A percentile compares a stretch with the other conserved stretches of the same genome.
These are phyloP conservation scores for Tachystola acroxantha DNA, from an alignment of 2,888 invertebrate genomes.

Conservation along the genomic window DNA sequence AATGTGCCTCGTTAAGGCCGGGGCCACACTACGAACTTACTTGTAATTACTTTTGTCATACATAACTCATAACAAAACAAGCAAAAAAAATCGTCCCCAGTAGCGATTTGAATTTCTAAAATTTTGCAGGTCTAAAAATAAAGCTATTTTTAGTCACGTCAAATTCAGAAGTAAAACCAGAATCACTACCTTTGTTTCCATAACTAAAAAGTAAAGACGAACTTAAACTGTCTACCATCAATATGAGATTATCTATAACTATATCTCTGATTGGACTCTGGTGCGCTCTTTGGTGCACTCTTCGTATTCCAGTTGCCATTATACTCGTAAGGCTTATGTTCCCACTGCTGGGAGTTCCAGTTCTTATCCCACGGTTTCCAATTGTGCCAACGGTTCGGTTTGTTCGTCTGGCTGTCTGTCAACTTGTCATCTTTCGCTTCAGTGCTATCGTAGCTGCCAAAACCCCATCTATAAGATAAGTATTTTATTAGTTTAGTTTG, in stretches of 20 bases:
- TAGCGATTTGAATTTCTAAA: no score
- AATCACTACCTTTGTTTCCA: no score
- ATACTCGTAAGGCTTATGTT: slow-evolving; percentile 14
- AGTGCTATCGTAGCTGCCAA: slow-evolving; percentile 21
- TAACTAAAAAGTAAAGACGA: no score
- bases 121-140: no score
- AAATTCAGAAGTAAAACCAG: no score
- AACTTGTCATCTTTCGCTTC: slow-evolving; percentile 28
- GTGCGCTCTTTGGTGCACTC: slow-evolving; percentile 17
- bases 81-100: no score
- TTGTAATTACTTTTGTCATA: no score
- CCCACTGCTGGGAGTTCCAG: slow-evolving; percentile 26
- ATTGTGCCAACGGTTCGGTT: slow-evolving; percentile 21
- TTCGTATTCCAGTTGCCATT: slow-evolving; percentile 24
- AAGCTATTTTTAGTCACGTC: no score
- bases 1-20: no score
- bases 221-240: not conserved
- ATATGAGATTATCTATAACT: not conserved
- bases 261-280: slow-evolving; percentile 2
- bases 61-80: no score
- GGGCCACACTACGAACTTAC: no score
- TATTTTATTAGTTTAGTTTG: no score
- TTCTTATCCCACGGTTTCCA: slow-evolving; percentile 26
- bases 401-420: slow-evolving; percentile 31
- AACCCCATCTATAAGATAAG: slow-evolving; percentile 23